Base-by-base conservation (phyloP, 2,888 invertebrate species). In the Syritta pipiens region DNA sequence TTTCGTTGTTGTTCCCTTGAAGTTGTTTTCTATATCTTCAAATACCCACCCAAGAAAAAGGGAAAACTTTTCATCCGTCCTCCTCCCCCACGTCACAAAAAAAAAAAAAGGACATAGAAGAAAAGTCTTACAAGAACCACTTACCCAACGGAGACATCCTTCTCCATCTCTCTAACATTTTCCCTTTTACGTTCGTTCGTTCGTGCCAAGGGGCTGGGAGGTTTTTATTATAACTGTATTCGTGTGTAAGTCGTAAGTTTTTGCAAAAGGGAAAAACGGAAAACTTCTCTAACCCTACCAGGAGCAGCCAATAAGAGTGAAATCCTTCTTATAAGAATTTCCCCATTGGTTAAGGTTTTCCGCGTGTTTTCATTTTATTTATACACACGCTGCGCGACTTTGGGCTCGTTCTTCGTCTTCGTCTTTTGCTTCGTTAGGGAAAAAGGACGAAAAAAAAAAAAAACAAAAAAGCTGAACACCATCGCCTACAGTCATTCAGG, bases 261-360 rank as follows among this genome's bases (percentile, higher is more conserved):
- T 57, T 76, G 62, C 28, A 10, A 35, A n/a, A n/a, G n/a, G 26
- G 14, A 35, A 14, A 24, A 59, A 42, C 68, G 46, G 59, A 65
- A 72, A 59, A 60, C 65, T 30, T 42, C n/a, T n/a, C n/a, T 55
- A 67, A 79, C 77, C 67, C 71, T 74, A 28, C 48, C 28, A 60
- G 48, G 30, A 44, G 72, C 67, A 79, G 60, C 77, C 77, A 72
- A 74, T 79, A 79, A 67, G 77, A 74, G 55, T 74, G 67, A 55
- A 79, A 79, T 60, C 48, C 53, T 55, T 72, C 67, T 74, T 74
- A 79, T 74, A 60, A 74, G 77, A 79, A 79, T 72, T 60, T 79
- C 72, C 77, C 67, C 53, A 79, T 79, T 79, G 77, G 77, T 79
- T 79, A 79, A 55, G 60, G 72, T 65, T 71, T 74, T 72, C 60